These are phyloP conservation scores for Manis pentadactyla DNA, from an alignment of 2,797 vertebrate genomes.

Conservation along the genomic window DNA sequence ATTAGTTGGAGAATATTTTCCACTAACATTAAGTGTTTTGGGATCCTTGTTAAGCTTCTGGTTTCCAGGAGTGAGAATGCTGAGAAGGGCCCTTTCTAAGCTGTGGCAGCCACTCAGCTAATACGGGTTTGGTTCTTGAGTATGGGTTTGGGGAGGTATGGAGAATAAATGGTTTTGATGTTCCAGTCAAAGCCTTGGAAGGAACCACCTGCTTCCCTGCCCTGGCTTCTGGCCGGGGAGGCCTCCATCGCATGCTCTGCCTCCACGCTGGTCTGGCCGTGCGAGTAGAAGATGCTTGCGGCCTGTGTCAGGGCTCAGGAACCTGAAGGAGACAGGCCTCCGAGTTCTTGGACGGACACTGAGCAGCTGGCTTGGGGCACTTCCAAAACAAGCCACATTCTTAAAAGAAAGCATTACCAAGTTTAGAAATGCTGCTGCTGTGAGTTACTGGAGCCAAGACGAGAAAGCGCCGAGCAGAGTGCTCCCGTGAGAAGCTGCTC, in stretches of 20 bases:
- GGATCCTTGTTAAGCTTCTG: neutral
- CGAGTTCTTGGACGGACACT: fast-evolving
- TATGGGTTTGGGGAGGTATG: neutral
- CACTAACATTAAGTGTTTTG: neutral
- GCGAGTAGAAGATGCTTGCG: fast-evolving
- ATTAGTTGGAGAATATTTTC: neutral
- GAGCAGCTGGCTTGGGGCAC: neutral
- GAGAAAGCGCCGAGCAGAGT: neutral
- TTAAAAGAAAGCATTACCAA: neutral
- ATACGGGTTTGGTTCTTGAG: fast-evolving
- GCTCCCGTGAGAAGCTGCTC: neutral
- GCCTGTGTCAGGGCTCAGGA: neutral
- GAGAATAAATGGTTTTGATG: too few species aligned
- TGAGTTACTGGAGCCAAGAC: neutral
- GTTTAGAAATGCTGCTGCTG: neutral
- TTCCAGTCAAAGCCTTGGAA: neutral
- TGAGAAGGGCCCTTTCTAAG: neutral
- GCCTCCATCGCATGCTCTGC: fast-evolving
- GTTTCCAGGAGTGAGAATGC: neutral
- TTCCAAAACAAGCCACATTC: neutral
- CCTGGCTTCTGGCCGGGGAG: neutral
- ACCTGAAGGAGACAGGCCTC: fast-evolving
- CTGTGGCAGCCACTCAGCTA: fast-evolving
- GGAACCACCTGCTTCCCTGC: neutral
- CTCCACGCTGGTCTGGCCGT: fast-evolving